Evolutionary conservation across 2,113 vertebrate species (phyloP).

Genomic region (Pluvianellus socialis): DNA sequence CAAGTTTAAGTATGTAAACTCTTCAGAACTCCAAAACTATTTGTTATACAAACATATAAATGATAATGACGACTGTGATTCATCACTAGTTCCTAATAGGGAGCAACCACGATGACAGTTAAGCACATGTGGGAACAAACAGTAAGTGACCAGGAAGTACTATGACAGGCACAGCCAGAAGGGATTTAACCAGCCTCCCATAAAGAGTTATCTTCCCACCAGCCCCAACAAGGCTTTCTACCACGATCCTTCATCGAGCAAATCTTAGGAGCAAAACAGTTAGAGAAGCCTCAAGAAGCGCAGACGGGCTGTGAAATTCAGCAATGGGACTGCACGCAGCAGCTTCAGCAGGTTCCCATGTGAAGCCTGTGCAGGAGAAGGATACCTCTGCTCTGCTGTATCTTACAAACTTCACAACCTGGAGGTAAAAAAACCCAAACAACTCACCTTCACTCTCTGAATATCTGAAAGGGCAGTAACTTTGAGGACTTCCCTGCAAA

Average conservation of each 20-base stretch:
- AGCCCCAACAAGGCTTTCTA: not conserved
- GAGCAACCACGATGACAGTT: not conserved
- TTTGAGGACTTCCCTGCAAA: not conserved
- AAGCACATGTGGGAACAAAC: not conserved
- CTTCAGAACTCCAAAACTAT: not conserved
- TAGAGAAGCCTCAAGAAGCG: not conserved
- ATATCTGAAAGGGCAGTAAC: not conserved
- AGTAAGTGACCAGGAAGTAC: not conserved
- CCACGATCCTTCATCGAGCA: rapidly evolving
- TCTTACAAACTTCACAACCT: not conserved
- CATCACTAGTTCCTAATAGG: not conserved
- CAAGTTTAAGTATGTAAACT: not conserved
- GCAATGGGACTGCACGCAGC: not conserved
- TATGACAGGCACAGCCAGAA: not conserved
- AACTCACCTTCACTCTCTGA: not conserved
- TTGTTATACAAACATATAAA: not conserved
- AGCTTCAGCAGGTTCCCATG: not conserved
- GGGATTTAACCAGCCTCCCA: not conserved
- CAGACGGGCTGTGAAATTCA: not conserved
- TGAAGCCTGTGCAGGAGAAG: not conserved
- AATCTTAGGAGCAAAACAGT: not conserved
- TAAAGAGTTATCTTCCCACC: not conserved
- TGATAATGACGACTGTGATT: not conserved
- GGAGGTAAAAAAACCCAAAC: not conserved
- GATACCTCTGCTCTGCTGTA: not conserved